phyloP scores from a whole-genome alignment of 2,113 vertebrate species.

The Vombatus ursinus region DNA sequence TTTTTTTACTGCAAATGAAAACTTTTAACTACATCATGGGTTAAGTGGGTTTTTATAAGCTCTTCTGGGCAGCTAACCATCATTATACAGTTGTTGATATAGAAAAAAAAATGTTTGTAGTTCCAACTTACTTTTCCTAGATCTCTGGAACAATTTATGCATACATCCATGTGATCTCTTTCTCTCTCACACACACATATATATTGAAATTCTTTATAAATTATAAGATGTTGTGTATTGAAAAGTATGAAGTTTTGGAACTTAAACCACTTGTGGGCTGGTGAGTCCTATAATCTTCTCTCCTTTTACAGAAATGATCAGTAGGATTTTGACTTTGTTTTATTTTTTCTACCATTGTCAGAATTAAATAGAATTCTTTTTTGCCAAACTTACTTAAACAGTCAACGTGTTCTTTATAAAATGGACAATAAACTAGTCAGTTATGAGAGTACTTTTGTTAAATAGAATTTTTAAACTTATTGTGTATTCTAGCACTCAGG shows the following conservation, averaged over 20 bases:
- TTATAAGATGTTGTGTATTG: too few relatives aligned
- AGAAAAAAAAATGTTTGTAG: too few relatives aligned
- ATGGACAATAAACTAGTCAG: background rate
- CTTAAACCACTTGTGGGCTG: background rate
- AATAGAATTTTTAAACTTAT: too few relatives aligned
- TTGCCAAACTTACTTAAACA: background rate
- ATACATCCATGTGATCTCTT: too few relatives aligned
- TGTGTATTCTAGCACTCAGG: background rate
- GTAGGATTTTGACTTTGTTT: background rate
- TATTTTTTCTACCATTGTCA: background rate
- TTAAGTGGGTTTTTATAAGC: background rate
- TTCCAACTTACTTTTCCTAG: too few relatives aligned
- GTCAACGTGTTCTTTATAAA: background rate
- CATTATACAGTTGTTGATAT: too few relatives aligned
- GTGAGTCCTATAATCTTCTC: background rate
- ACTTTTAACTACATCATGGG: background rate
- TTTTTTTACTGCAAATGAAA: background rate
- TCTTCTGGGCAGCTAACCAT: background rate
- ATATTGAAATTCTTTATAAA: background rate
- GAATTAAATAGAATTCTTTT: background rate
- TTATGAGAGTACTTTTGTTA: background rate
- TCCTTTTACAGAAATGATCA: background rate
- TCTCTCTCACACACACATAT: too few relatives aligned
- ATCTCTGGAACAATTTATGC: too few relatives aligned
- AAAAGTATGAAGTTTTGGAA: slow-evolving; percentile 1